Base-by-base conservation (phyloP, 2,888 invertebrate genomes). In the Agonum fuliginosum region DNA sequence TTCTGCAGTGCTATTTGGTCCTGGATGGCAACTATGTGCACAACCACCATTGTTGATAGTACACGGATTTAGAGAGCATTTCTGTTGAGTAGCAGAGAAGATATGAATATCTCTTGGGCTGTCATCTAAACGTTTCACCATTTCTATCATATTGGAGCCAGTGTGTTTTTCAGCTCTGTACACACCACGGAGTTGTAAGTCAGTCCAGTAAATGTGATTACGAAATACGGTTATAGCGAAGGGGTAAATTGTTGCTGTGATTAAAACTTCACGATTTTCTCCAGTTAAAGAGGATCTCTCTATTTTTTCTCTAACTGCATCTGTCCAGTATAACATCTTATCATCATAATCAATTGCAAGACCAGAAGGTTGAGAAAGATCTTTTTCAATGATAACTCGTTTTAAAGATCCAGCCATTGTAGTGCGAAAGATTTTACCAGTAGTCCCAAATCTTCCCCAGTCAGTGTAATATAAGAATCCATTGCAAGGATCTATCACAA, bases 81-180 rank as follows among this genome's bases (percentile, higher is more conserved):
- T 90, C 84, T 98, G 97, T 30, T 96, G 89, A 14, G 90, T 91
- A 0, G 90, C 87, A 8, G 97, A 95, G 85, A 92, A 98, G 0
- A 98, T 93, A 82, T 97, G 95, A 78, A 98, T 94, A 83, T 97
- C 98, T 77, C 97, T 90, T 0, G 98, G 98, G 0, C 97, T 95
- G 82, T 97, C 96, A 81, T 97, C 97, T 24, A 99, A 88, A 1
- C 98, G 91, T 83, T 97, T 95, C 0, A 97, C 97, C 90, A 99
- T 94, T 84, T 97, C 97, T 1, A 96, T 90, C 92, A 97, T 96
- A 83, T 96, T 95, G 1, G 95, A 95, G 0, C 99, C 98, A 0
- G 98, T 98, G 83, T 97, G 95, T 85, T 99, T 99, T 84, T 99
- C 98, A 0, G 98, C 98, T 48, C 98, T 90, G 85, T 98, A 99